Evolutionary conservation across 2,113 vertebrate species (phyloP), one percentile per base, ranked within the genome.

Genomic region (Alectura lathami): DNA sequence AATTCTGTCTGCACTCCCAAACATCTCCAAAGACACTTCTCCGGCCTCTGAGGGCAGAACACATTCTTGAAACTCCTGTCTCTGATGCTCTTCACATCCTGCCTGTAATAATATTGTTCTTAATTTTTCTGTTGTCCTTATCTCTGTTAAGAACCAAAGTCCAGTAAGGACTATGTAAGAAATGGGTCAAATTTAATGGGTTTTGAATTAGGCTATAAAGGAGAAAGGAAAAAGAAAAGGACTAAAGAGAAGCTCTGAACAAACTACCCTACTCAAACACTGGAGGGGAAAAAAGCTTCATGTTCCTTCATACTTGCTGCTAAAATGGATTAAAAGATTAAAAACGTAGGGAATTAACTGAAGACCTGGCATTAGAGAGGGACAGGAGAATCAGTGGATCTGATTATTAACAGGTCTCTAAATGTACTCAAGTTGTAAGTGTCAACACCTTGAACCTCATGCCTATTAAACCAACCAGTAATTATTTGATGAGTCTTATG

Each of bases 371-470:
- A 63, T 95, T 91, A 96, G 67, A 91, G 59, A 81, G 91, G 81
- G 80, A 91, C 67, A 83, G 53, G 73, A 76, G 84, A 83, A 93
- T 85, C 29, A 32, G 88, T 22, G 59, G 32, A 27, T 78, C 72
- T 93, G 85, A 89, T 91, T 90, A 94, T 38, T 88, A 97, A 96
- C 96, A 96, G 80, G 62, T 67, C 54, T 96, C 94, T 88, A 80
- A 94, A 96, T 84, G 82, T 70, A 89, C 94, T 83, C 81, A 40
- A 45, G 77, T 50, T 86, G 38, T 50, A 89, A 96, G 86, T 84
- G 94, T 94, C 96, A 95, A 88, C 79, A 76, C 76, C 83, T 93
- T 92, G 82, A 94, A 83, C 76, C 66, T 96, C 93, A 94, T 94
- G 79, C 89, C 84, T 96, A 87, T 87, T 96, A 95, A 97, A 91